These are phyloP conservation scores for Coryphaenoides rupestris DNA, from an alignment of 2,113 vertebrate genomes.

Conservation along the genomic window DNA sequence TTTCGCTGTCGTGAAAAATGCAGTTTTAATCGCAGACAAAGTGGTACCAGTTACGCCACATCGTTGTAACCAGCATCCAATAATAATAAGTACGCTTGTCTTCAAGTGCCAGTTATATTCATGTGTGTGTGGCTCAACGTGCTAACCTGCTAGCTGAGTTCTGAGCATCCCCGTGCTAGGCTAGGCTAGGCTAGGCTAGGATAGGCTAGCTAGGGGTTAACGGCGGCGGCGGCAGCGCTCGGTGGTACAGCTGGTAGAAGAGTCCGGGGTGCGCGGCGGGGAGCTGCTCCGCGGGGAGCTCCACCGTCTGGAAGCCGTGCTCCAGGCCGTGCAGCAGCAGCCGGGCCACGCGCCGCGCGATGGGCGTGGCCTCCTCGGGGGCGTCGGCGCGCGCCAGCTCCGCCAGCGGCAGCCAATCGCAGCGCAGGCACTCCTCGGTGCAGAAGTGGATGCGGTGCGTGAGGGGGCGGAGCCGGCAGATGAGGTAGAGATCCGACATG, in stretches of 20 bases:
- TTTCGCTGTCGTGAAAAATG: too few relatives aligned
- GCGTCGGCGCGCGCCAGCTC: conserved; percentile 66
- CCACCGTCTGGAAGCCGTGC: conserved; percentile 82
- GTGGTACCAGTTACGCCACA: too few relatives aligned
- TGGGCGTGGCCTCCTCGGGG: conserved; percentile 71
- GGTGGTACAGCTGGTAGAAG: conserved; percentile 88
- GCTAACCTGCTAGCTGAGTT: too few relatives aligned
- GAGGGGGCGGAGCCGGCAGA: conserved; percentile 85
- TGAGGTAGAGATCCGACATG: conserved; percentile 88
- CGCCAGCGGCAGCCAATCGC: conserved; percentile 84
- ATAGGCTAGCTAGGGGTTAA: too few relatives aligned
- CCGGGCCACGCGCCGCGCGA: conserved; percentile 80
- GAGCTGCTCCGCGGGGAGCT: conserved; percentile 80
- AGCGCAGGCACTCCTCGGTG: conserved; percentile 83
- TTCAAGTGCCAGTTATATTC: too few relatives aligned
- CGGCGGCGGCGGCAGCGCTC: conserved; percentile 60
- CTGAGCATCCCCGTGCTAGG: too few relatives aligned
- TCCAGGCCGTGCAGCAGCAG: conserved; percentile 81
- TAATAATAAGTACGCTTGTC: too few relatives aligned
- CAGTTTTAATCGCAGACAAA: too few relatives aligned
- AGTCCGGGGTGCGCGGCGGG: conserved; percentile 81
- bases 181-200: too few relatives aligned
- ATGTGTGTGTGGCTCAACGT: too few relatives aligned
- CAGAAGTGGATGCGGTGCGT: conserved; percentile 84
- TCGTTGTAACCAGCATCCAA: too few relatives aligned